A percentile compares a stretch with the other conserved stretches of the same genome.
Evolutionary conservation across 1,140 invertebrate species (phyloP).

Genomic region (Drosophila parvula): DNA sequence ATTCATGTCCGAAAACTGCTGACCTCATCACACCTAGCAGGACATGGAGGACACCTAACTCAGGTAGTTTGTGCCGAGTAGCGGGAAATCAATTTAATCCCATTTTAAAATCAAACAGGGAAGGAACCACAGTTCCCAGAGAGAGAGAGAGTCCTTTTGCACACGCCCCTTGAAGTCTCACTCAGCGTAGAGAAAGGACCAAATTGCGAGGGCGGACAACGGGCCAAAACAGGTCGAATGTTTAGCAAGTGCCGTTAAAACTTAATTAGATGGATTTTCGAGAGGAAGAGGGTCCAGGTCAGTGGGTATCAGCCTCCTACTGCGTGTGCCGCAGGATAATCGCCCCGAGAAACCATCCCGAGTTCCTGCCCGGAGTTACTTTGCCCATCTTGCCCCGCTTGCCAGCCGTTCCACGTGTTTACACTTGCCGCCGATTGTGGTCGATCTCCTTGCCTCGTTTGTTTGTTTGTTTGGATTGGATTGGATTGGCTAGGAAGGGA

Average conservation of each 20-base stretch:
- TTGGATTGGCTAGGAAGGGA: constrained; percentile 5
- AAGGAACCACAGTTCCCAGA: constrained; percentile 38
- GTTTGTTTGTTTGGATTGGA: constrained; percentile 14
- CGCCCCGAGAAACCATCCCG: constrained; percentile 58
- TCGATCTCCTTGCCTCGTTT: constrained; percentile 25
- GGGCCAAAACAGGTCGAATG: constrained; percentile 35
- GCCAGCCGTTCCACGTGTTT: constrained; percentile 68
- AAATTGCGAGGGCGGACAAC: constrained; percentile 4
- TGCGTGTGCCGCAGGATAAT: constrained; percentile 71
- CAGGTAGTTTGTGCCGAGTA: constrained; percentile 56
- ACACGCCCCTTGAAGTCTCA: constrained; percentile 59
- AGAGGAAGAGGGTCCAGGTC: constrained; percentile 27
- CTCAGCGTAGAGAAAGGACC: constrained; percentile 8
- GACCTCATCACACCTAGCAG: constrained; percentile 59
- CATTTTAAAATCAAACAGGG: constrained; percentile 71
- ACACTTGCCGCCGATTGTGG: constrained; percentile 79
- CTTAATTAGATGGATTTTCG: constrained; percentile 77
- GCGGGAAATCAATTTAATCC: constrained; percentile 81
- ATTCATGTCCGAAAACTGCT: constrained; percentile 59
- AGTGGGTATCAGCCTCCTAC: constrained; percentile 58
- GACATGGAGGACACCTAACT: background rate
- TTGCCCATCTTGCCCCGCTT: constrained; percentile 25
- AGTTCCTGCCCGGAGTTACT: constrained; percentile 25
- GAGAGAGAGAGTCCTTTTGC: constrained; percentile 40
- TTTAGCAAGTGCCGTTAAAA: constrained; percentile 79